Conservation (phyloP, 2,888 invertebrate genomes). For the Orthosia gothica region DNA sequence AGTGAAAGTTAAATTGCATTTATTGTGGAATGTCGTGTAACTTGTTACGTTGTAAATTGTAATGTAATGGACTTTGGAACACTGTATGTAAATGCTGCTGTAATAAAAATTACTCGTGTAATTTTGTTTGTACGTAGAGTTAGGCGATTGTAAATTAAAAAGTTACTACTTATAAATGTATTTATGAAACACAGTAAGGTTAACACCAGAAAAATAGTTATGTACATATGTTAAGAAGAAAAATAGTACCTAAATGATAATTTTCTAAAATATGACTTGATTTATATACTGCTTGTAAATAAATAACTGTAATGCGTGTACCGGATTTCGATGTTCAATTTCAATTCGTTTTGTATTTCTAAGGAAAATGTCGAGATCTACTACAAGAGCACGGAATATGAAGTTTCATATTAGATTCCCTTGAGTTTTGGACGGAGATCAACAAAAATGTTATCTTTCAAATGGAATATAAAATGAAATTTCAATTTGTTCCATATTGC, state of each 20-base stretch:
- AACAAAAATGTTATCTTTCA: conserved; percentile 37
- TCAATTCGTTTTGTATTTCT: conserved; percentile 67
- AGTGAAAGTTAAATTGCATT: conserved; percentile 78
- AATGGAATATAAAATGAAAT: conserved; percentile 42
- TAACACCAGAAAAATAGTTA: conserved; percentile 90
- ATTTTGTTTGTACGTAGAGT: conserved; percentile 84
- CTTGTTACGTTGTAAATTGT: conserved; percentile 75
- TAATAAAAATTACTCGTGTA: conserved; percentile 83
- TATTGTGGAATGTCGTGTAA: conserved; percentile 78
- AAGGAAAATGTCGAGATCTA: conserved; percentile 56
- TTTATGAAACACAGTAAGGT: conserved; percentile 91
- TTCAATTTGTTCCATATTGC: conserved; percentile 51
- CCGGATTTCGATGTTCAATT: conserved; percentile 68
- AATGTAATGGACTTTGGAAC: conserved; percentile 72
- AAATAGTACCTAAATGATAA: conserved; percentile 80
- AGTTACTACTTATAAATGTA: conserved; percentile 88
- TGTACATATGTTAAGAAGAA: conserved; percentile 89
- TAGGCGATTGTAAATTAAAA: conserved; percentile 89
- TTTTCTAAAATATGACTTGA: conserved; percentile 82
- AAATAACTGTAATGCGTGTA: conserved; percentile 77
- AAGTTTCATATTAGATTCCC: conserved; percentile 49
- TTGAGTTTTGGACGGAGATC: conserved; percentile 17
- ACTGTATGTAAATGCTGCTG: conserved; percentile 84
- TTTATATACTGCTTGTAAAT: conserved; percentile 87
- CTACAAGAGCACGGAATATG: conserved; percentile 44